Conservation (phyloP, 2,888 invertebrate species). For the Apodemia duryi region DNA sequence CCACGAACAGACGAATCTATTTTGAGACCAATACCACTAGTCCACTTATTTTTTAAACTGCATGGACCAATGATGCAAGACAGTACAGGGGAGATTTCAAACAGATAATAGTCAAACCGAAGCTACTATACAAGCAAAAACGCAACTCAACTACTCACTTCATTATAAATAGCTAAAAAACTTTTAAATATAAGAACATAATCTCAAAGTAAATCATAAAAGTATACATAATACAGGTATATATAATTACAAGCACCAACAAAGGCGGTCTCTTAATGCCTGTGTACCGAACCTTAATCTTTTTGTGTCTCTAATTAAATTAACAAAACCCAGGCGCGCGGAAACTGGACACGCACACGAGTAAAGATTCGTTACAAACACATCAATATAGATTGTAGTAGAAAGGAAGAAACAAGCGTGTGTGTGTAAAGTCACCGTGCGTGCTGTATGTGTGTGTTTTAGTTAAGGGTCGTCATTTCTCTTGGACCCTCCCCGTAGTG, state of each 20-base stretch:
- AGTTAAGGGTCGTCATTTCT: conserved; percentile 80
- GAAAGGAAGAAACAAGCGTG: conserved; percentile 27
- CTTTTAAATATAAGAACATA: not conserved
- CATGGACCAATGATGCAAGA: too few species aligned
- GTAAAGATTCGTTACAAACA: conserved; percentile 37
- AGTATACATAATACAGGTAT: conserved; percentile 22
- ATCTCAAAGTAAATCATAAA: not conserved
- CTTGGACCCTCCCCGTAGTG: conserved; percentile 79
- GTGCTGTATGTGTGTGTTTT: conserved; percentile 73
- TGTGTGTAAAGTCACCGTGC: conserved; percentile 58
- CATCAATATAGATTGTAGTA: conserved; percentile 34
- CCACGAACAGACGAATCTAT: too few species aligned
- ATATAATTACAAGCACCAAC: conserved; percentile 49
- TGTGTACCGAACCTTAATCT: conserved; percentile 74
- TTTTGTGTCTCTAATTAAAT: conserved; percentile 80
- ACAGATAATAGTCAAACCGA: too few species aligned
- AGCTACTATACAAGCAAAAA: too few species aligned
- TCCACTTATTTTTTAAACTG: too few species aligned
- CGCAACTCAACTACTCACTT: too few species aligned
- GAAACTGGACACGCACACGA: conserved; percentile 74
- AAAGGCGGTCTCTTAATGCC: conserved; percentile 70
- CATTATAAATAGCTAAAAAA: not conserved
- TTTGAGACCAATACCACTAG: too few species aligned
- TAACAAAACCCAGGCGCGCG: conserved; percentile 76
- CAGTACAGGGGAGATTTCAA: too few species aligned